These are phyloP conservation scores for Chlamydotis undulata DNA, from an alignment of 2,113 vertebrate genomes.

Conservation along the genomic window DNA sequence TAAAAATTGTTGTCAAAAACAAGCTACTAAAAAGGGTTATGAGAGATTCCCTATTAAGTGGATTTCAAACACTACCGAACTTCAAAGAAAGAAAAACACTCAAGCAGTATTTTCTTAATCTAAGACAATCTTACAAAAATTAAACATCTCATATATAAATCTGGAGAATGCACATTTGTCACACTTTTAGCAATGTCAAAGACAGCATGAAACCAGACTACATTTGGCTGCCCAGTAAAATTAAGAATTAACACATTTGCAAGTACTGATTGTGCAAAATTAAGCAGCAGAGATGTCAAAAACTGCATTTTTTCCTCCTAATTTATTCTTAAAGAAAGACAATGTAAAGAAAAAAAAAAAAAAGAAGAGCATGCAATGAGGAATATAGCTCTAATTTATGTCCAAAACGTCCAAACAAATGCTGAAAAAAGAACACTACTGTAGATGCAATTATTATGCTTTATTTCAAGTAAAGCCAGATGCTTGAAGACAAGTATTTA, in stretches of 20 bases:
- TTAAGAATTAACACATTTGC: not conserved
- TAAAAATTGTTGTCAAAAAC: not conserved
- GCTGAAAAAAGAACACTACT: not conserved
- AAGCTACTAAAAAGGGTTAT: not conserved
- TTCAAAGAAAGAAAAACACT: not conserved
- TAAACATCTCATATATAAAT: not conserved
- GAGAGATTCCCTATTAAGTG: not conserved
- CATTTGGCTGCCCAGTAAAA: not conserved
- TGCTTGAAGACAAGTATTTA: conserved; percentile 37
- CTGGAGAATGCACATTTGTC: not conserved
- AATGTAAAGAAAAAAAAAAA: not conserved
- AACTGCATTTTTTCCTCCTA: not conserved
- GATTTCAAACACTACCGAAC: not conserved
- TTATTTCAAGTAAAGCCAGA: conserved; percentile 45
- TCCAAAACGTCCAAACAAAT: conserved; percentile 14
- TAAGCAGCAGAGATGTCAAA: not conserved
- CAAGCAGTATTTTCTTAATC: not conserved
- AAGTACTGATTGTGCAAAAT: not conserved
- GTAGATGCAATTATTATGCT: not conserved
- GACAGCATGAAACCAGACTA: not conserved
- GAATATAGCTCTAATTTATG: not conserved
- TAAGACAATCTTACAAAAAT: not conserved
- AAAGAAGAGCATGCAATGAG: not conserved
- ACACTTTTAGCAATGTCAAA: not conserved
- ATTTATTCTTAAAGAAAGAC: not conserved